These are phyloP conservation scores for Helarctos malayanus DNA, from an alignment of 2,797 vertebrate species.

Conservation along the genomic window DNA sequence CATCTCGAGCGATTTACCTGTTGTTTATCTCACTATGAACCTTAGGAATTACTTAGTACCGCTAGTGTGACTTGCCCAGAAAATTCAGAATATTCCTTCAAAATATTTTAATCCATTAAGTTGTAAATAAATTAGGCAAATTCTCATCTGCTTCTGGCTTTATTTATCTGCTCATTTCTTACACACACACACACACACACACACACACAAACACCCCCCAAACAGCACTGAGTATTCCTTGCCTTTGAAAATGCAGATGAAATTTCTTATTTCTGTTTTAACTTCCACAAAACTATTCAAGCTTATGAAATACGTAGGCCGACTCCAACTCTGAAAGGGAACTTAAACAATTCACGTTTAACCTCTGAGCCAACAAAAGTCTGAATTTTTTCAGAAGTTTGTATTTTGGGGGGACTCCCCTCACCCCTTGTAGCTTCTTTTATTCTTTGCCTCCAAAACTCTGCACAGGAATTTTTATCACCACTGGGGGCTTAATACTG, in stretches of 20 bases:
- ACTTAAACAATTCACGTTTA: conserved; percentile 83
- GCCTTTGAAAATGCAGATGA: conserved; percentile 84
- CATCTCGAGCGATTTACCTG: conserved; percentile 82
- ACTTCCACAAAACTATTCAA: conserved; percentile 82
- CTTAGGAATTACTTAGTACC: conserved; percentile 82
- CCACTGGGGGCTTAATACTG: conserved; percentile 71
- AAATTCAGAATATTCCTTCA: conserved; percentile 81
- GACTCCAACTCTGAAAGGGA: conserved; percentile 83
- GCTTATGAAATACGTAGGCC: conserved; percentile 78
- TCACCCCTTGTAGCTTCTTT: conserved; percentile 16
- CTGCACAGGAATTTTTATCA: conserved; percentile 80
- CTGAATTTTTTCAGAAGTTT: conserved; percentile 82
- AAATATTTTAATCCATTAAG: conserved; percentile 84
- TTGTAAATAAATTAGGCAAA: conserved; percentile 87
- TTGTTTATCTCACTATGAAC: conserved; percentile 85
- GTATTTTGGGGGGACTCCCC: conserved; percentile 45
- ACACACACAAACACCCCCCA: background rate
- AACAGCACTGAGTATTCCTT: conserved; percentile 45
- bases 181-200: background rate
- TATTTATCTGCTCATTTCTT: background rate
- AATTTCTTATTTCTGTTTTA: conserved; percentile 85
- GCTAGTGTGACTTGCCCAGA: conserved; percentile 84
- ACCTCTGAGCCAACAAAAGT: conserved; percentile 80
- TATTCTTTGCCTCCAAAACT: conserved; percentile 52
- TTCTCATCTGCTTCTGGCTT: conserved; percentile 78